These are phyloP conservation scores for Pediacus dermestoides DNA, from an alignment of 2,888 invertebrate genomes.

Conservation along the genomic window DNA sequence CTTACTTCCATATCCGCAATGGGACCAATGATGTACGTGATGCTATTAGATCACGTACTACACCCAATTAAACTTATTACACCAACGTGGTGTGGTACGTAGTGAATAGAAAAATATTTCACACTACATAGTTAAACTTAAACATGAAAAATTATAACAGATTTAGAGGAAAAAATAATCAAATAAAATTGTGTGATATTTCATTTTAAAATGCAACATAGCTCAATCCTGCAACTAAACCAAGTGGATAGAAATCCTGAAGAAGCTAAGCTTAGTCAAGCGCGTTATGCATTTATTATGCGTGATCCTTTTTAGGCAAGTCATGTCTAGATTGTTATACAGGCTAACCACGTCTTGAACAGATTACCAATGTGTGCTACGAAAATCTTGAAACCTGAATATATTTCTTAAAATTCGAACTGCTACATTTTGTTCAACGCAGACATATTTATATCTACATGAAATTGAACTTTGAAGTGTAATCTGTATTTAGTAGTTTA, in stretches of 20 bases:
- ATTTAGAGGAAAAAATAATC: no score
- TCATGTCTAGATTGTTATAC: constrained; percentile 26
- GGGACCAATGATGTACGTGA: constrained; percentile 20
- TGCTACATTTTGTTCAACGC: constrained; percentile 16
- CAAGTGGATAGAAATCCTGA: constrained; percentile 3
- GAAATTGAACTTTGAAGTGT: no score
- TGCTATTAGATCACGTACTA: constrained; percentile 19
- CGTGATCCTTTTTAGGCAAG: constrained; percentile 25
- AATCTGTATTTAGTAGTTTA: no score
- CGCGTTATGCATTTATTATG: constrained; percentile 29
- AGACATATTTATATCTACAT: no score
- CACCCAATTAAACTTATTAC: constrained; percentile 8
- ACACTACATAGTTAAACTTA: no score
- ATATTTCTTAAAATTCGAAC: constrained; percentile 19
- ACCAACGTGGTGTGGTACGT: no score
- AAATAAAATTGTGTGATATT: no score
- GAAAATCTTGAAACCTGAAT: constrained; percentile 24
- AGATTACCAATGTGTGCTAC: constrained; percentile 27
- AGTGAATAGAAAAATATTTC: no score
- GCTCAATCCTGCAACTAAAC: no score
- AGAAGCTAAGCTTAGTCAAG: constrained; percentile 18
- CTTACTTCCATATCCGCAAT: constrained; percentile 33
- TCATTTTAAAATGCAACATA: no score
- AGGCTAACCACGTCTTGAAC: constrained; percentile 26
- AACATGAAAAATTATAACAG: no score